A percentile compares a stretch with the other conserved stretches of the same genome.
phyloP scores from a whole-genome alignment of 2,113 vertebrate species.

The Trogon surrucura region DNA sequence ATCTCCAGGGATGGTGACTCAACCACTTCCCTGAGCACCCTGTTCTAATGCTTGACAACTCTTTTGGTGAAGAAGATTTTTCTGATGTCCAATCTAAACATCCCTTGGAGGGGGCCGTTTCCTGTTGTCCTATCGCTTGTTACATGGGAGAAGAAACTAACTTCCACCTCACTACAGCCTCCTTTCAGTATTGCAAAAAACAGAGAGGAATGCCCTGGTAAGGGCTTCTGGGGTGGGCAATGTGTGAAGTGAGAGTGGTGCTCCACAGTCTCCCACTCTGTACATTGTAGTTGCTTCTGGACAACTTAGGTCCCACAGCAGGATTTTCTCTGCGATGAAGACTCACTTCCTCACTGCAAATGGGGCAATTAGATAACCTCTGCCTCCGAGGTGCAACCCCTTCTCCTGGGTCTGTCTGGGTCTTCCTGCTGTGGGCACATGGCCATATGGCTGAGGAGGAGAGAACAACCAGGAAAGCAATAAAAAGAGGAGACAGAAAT shows the following conservation, averaged over 20 bases:
- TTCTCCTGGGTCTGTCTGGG: neutral
- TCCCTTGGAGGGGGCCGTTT: no score
- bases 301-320: fast-evolving
- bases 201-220: neutral
- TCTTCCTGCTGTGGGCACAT: neutral
- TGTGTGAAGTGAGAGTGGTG: neutral
- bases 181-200: neutral
- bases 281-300: neutral
- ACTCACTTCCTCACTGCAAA: neutral
- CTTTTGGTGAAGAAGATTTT: no score
- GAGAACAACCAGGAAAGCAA: neutral
- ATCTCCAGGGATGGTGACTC: no score
- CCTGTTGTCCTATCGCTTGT: no score
- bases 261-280: fast-evolving
- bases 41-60: no score
- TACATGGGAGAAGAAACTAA: no score
- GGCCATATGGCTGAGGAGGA: neutral
- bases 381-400: neutral
- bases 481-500: neutral
- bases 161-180: no score
- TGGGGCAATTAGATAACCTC: neutral
- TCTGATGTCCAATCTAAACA: no score
- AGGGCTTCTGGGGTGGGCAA: neutral
- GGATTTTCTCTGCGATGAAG: neutral
- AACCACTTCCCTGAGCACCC: no score